phyloP scores from a whole-genome alignment of 53 echinoderm and acorn worm species.

The Apostichopus leukothele region DNA sequence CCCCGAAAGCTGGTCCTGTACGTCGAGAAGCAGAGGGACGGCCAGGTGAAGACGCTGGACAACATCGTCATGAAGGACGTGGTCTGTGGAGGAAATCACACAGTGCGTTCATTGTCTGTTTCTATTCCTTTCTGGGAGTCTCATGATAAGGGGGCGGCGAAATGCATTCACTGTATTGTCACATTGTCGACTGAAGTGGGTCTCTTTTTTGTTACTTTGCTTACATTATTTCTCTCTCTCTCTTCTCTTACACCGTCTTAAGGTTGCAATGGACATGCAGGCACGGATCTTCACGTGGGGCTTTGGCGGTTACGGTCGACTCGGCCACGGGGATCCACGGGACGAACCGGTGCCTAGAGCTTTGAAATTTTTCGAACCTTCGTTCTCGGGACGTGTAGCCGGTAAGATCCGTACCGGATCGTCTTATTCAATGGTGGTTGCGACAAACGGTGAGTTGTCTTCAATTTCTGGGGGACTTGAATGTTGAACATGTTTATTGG shows the following conservation, averaged over 20 bases:
- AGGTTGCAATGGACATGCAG: constrained; percentile 95
- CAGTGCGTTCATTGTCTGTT: constrained; percentile 55
- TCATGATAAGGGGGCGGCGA: not conserved
- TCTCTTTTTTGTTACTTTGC: not conserved
- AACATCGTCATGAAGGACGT: constrained; percentile 85
- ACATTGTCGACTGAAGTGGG: not conserved
- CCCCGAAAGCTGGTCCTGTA: constrained; percentile 72
- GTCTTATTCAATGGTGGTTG: constrained; percentile 80
- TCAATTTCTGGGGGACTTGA: too few species aligned
- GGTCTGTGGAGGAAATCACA: constrained; percentile 79
- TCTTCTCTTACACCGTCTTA: not conserved
- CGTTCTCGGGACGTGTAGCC: constrained; percentile 53
- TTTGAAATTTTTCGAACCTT: constrained; percentile 79
- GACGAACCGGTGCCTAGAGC: constrained; percentile 83
- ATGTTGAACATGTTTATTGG: too few species aligned
- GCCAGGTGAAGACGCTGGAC: constrained; percentile 59
- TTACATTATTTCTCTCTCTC: too few species aligned
- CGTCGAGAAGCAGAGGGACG: constrained; percentile 74
- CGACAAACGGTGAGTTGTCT: constrained; percentile 63
- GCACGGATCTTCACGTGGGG: constrained; percentile 94
- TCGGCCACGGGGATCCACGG: constrained; percentile 80
- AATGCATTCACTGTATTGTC: not conserved
- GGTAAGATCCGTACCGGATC: constrained; percentile 69
- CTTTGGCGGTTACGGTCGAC: constrained; percentile 93
- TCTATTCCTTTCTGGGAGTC: too few species aligned